phyloP scores from a whole-genome alignment of 2,888 invertebrate genomes.

The Acanthopleura granulata region DNA sequence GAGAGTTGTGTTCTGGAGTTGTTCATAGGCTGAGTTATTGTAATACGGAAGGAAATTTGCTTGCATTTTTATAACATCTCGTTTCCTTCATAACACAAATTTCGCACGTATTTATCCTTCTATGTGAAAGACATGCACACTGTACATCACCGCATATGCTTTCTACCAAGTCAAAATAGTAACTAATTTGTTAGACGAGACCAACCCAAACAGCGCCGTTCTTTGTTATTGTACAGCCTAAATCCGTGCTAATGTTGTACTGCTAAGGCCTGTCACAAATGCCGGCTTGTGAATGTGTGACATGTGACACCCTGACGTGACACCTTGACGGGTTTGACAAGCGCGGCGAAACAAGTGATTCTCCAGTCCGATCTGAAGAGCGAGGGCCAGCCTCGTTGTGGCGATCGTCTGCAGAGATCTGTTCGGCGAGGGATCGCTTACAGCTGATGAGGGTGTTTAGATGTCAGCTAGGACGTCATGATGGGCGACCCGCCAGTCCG shows the following conservation, averaged over 20 bases:
- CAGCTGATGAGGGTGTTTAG: constrained; percentile 7
- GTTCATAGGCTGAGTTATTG: too few relatives aligned
- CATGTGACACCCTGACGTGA: constrained; percentile 7
- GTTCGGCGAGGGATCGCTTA: background rate
- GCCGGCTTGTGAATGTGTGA: background rate
- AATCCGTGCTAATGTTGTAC: background rate
- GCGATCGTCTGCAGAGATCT: background rate
- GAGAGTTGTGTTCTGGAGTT: too few relatives aligned
- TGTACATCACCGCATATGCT: too few relatives aligned
- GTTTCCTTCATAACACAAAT: too few relatives aligned
- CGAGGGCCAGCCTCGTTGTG: background rate
- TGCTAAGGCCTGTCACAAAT: background rate
- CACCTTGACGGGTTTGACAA: constrained; percentile 16
- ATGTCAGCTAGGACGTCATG: background rate
- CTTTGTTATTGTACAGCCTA: too few relatives aligned
- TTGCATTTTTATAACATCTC: too few relatives aligned
- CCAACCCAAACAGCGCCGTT: too few relatives aligned
- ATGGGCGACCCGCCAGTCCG: constrained; percentile 7
- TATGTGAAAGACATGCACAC: too few relatives aligned
- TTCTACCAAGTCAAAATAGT: too few relatives aligned
- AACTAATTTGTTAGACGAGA: too few relatives aligned
- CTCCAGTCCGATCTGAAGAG: background rate
- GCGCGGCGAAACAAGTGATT: constrained; percentile 5
- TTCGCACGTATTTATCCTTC: too few relatives aligned
- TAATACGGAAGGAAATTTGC: too few relatives aligned